Evolutionary conservation across 1,140 invertebrate genomes (phyloP).

Genomic region (Polypedilum pembai): DNA sequence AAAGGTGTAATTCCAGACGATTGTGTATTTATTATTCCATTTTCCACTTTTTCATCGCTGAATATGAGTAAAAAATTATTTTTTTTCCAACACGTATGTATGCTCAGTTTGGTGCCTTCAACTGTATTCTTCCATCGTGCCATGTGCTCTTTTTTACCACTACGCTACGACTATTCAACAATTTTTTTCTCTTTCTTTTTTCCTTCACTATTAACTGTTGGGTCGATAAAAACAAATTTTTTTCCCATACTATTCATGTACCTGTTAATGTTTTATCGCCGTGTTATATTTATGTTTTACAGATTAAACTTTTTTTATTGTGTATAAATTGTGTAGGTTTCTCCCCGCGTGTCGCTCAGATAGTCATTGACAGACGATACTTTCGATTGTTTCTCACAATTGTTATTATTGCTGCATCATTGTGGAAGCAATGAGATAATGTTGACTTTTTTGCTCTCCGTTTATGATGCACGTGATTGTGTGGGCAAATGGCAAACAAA

Average conservation of each 20-base stretch:
- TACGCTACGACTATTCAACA: not conserved
- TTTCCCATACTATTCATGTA: slow-evolving; percentile 18
- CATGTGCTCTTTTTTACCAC: not conserved
- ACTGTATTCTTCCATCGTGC: too few relatives aligned
- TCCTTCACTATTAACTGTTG: not conserved
- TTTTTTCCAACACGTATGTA: too few relatives aligned
- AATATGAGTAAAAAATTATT: too few relatives aligned
- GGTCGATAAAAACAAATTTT: slow-evolving; percentile 28
- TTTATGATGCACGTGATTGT: too few relatives aligned
- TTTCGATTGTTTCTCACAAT: not conserved
- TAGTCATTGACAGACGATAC: slow-evolving; percentile 20
- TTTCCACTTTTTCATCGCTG: not conserved
- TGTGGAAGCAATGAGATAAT: too few relatives aligned
- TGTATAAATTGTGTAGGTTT: not conserved
- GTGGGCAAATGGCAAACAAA: too few relatives aligned
- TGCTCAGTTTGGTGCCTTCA: too few relatives aligned
- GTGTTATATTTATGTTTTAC: slow-evolving; percentile 23
- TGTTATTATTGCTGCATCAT: too few relatives aligned
- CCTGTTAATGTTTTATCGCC: slow-evolving; percentile 19
- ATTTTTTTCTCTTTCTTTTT: not conserved
- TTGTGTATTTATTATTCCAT: slow-evolving; percentile 20
- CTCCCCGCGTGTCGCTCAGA: not conserved
- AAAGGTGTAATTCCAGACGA: slow-evolving; percentile 12
- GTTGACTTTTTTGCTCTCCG: too few relatives aligned
- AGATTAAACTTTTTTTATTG: slow-evolving; percentile 25